These are phyloP conservation scores for Bolinopsis microptera DNA, from an alignment of 37 sponge, comb jelly and placozoan species.

Conservation along the genomic window DNA sequence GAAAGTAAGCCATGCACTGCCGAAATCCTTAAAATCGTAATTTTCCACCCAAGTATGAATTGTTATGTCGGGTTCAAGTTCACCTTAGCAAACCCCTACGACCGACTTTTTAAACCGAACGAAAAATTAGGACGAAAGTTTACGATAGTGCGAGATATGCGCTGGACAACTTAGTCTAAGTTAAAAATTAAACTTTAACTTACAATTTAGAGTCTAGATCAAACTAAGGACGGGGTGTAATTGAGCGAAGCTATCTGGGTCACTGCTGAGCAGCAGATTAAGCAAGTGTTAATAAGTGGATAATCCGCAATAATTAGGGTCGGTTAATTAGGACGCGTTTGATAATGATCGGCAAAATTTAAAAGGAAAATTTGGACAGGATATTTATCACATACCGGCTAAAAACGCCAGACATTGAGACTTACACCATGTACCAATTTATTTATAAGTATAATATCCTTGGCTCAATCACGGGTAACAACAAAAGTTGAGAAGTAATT, in stretches of 20 bases:
- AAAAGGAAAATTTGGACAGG: too few species aligned
- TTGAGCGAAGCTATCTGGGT: neutral
- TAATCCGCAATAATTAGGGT: too few species aligned
- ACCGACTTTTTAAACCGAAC: neutral
- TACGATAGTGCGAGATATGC: neutral
- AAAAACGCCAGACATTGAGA: too few species aligned
- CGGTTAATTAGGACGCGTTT: too few species aligned
- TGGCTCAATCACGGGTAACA: too few species aligned
- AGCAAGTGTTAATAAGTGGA: too few species aligned
- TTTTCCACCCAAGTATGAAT: neutral
- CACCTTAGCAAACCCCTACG: neutral
- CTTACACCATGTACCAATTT: too few species aligned
- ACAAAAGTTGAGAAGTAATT: too few species aligned
- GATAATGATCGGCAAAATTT: too few species aligned
- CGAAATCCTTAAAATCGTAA: neutral
- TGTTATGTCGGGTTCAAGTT: neutral
- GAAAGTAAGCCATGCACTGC: neutral
- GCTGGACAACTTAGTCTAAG: neutral
- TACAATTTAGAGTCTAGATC: neutral
- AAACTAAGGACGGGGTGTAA: neutral
- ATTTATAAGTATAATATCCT: too few species aligned
- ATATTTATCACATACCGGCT: too few species aligned
- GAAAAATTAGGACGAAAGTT: neutral
- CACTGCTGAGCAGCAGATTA: neutral
- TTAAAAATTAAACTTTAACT: neutral